Evolutionary conservation across 2,888 invertebrate species (phyloP), one percentile per base, ranked within the genome.

Genomic region (Pheosia tremula): DNA sequence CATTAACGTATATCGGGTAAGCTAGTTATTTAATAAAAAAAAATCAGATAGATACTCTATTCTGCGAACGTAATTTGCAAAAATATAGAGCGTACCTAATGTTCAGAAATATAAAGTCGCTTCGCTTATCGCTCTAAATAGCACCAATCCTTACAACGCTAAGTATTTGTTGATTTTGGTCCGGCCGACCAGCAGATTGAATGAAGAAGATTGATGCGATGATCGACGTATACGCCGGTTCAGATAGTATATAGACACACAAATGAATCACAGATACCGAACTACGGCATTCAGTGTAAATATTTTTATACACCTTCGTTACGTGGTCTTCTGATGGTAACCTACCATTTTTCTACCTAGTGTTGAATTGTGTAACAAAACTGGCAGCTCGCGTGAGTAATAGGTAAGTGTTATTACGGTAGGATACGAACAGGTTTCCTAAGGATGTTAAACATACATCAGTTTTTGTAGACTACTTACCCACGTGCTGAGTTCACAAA

Each of bases 191-290:
- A 64, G 55, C 61, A 39, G 49, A 24, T 53, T 71, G 66, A 71
- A 63, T 65, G 71, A 68, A 66, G 57, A 49, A 67, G 67, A 74
- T 69, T 67, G 74, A 74, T 69, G 63, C 49, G 57, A 56, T 58
- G n/a, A n/a, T 63, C 65, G 57, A 63, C 38, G 45, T 3, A 62
- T 57, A 66, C 53, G 59, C n/a, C 47, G 10, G 50, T 59, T 59
- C 55, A 43, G 50, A 47, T 57, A 58, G 64, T 64, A 64, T 24
- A 54, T 36, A 52, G 50, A 57, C 50, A 55, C 59, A 54, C 57
- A 58, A 72, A 70, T 64, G 64, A 72, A 68, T 63, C 67, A 61
- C 53, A 53, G 53, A 53, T 3, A 13, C 24, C 36, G 24, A 50
- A n/a, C 52, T 24, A n/a, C 13, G 6, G 24, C 7, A 11, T 37